These are phyloP conservation scores for Palythoa grandis DNA, from an alignment of 92 coral and sea anemone genomes.

Conservation along the genomic window DNA sequence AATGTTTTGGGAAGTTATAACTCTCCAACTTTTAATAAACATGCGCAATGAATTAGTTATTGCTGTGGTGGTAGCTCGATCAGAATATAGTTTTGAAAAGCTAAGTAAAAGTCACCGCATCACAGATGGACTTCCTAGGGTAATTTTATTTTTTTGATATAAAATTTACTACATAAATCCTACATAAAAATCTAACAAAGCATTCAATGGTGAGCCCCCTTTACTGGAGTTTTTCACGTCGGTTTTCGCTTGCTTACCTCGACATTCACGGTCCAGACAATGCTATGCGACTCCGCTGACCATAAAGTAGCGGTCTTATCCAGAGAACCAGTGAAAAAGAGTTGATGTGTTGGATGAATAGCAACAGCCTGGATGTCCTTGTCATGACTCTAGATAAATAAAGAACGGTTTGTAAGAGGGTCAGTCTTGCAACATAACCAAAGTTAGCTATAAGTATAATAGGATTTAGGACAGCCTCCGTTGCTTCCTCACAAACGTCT, in stretches of 20 bases:
- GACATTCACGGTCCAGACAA: slow-evolving; percentile 73
- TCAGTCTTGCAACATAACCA: background rate
- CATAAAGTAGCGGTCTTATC: slow-evolving; percentile 75
- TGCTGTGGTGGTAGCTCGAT: too few species aligned
- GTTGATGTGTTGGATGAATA: slow-evolving; percentile 70
- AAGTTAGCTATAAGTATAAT: background rate
- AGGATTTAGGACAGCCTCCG: too few species aligned
- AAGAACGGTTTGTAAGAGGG: background rate
- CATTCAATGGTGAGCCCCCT: background rate
- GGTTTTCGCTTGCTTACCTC: slow-evolving; percentile 54
- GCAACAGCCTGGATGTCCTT: slow-evolving; percentile 77
- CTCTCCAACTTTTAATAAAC: too few species aligned
- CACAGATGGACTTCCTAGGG: too few species aligned
- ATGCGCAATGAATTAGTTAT: too few species aligned
- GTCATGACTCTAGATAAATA: slow-evolving; percentile 67
- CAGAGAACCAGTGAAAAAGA: slow-evolving; percentile 78
- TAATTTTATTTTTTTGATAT: too few species aligned
- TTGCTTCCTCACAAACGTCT: too few species aligned
- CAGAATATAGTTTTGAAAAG: too few species aligned
- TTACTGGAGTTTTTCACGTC: background rate
- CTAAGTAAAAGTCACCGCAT: too few species aligned
- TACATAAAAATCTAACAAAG: too few species aligned
- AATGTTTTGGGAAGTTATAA: too few species aligned
- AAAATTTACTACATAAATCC: too few species aligned
- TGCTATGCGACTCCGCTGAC: slow-evolving; percentile 76